A percentile compares a stretch with the other conserved stretches of the same genome.
Evolutionary conservation across 2,797 vertebrate genomes (phyloP).

Genomic region (Danio choprae): DNA sequence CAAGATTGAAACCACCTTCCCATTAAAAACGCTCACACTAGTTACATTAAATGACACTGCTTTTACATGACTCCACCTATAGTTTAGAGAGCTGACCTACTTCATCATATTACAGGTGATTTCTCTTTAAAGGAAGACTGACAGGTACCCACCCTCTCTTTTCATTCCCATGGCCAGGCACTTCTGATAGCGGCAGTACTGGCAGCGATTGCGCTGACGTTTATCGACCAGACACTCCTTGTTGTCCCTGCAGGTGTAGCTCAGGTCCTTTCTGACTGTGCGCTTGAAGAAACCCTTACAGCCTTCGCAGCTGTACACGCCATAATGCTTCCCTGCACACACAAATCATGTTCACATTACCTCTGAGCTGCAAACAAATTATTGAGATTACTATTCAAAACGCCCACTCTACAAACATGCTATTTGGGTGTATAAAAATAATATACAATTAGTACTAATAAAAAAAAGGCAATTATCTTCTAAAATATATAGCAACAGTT

Average conservation of each 20-base stretch:
- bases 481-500: too few relatives aligned
- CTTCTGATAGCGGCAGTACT: slow-evolving; percentile 95
- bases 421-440: not conserved
- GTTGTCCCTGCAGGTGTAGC: slow-evolving; percentile 95
- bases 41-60: not conserved
- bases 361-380: slow-evolving; percentile 6
- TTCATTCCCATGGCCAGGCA: slow-evolving; percentile 98
- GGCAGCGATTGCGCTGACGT: slow-evolving; percentile 95
- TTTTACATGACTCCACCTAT: not conserved
- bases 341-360: not conserved
- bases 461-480: too few relatives aligned
- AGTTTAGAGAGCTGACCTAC: not conserved
- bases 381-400: not conserved
- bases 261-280: slow-evolving; percentile 94
- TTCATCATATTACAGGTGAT: not conserved
- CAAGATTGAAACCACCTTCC: not conserved
- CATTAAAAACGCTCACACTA: slow-evolving; percentile 13
- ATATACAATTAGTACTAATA: too few relatives aligned
- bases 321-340: slow-evolving; percentile 89
- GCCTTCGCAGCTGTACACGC: slow-evolving; percentile 96
- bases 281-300: slow-evolving; percentile 98
- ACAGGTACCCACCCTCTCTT: slow-evolving; percentile 86
- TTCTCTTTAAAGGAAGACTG: not conserved
- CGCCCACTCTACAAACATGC: not conserved
- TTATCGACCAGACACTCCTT: slow-evolving; percentile 97